Percentiles rank a stretch among this genome's conserved stretches.
phyloP scores from a whole-genome alignment of 2,797 vertebrate genomes.

The Acropternis orthonyx region DNA sequence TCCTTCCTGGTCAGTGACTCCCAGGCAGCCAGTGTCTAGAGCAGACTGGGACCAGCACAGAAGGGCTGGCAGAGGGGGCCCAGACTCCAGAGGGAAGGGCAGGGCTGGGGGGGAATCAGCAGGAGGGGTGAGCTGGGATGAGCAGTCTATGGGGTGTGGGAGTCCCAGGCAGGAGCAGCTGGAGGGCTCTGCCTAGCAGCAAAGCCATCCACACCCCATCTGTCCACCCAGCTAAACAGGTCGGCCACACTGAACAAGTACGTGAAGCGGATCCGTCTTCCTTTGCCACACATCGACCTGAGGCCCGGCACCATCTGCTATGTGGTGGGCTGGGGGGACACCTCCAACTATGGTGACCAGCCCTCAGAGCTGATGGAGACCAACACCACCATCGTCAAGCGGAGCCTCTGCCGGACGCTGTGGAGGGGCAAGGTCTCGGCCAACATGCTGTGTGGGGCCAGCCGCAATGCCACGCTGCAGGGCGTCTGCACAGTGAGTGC shows the following conservation, averaged over 20 bases:
- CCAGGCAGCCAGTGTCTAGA: neutral
- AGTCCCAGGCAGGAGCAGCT: neutral
- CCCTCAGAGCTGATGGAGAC: slow-evolving; percentile 25
- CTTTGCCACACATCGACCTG: accelerated
- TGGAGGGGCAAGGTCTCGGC: neutral
- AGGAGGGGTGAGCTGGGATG: accelerated
- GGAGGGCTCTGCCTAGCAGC: neutral
- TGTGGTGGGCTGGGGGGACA: slow-evolving; percentile 39
- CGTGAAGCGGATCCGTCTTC: neutral
- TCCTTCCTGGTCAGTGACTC: neutral
- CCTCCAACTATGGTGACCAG: neutral
- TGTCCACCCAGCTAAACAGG: neutral
- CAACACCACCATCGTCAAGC: neutral
- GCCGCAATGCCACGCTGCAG: neutral
- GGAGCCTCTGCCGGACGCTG: neutral
- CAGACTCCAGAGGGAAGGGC: neutral
- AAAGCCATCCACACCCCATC: accelerated
- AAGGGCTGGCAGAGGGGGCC: neutral
- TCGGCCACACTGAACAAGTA: neutral
- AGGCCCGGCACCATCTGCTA: neutral
- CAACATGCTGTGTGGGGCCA: slow-evolving; percentile 36
- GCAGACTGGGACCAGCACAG: neutral
- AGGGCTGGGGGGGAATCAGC: neutral
- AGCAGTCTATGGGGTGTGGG: accelerated
- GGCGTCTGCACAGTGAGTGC: neutral